Conservation (phyloP, 2,888 invertebrate genomes). For the Noctua fimbriata region DNA sequence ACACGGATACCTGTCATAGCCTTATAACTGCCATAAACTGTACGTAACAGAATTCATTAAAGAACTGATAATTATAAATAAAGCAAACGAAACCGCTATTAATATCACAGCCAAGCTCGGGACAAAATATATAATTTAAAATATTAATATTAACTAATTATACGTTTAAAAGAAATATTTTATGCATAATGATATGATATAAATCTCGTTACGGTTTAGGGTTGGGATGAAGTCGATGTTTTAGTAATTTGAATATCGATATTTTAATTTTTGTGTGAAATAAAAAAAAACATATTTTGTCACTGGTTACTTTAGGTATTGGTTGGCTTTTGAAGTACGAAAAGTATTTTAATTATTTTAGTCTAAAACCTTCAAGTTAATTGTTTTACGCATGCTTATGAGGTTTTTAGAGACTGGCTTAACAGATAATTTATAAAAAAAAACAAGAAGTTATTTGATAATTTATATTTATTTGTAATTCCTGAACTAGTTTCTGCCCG, state of each 20-base stretch:
- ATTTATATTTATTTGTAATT: background rate
- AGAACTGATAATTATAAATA: conserved; percentile 70
- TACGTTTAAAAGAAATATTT: conserved; percentile 90
- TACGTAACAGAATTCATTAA: conserved; percentile 68
- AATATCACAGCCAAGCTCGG: conserved; percentile 72
- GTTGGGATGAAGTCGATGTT: conserved; percentile 71
- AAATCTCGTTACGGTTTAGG: conserved; percentile 85
- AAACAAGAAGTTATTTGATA: background rate
- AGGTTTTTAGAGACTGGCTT: background rate
- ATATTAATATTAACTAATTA: conserved; percentile 90
- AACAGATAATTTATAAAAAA: background rate
- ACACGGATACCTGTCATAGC: conserved; percentile 42
- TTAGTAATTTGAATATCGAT: conserved; percentile 47
- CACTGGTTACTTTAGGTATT: background rate
- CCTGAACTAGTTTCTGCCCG: background rate
- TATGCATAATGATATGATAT: conserved; percentile 90
- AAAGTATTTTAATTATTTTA: background rate
- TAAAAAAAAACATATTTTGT: background rate
- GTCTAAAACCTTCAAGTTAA: background rate
- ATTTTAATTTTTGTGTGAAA: background rate
- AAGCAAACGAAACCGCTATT: conserved; percentile 76
- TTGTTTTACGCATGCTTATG: background rate
- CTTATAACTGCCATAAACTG: conserved; percentile 42
- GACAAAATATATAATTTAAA: conserved; percentile 85
- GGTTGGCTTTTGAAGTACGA: background rate